Evolutionary conservation across 2,888 invertebrate species (phyloP).

Genomic region (Camponotus fellah): DNA sequence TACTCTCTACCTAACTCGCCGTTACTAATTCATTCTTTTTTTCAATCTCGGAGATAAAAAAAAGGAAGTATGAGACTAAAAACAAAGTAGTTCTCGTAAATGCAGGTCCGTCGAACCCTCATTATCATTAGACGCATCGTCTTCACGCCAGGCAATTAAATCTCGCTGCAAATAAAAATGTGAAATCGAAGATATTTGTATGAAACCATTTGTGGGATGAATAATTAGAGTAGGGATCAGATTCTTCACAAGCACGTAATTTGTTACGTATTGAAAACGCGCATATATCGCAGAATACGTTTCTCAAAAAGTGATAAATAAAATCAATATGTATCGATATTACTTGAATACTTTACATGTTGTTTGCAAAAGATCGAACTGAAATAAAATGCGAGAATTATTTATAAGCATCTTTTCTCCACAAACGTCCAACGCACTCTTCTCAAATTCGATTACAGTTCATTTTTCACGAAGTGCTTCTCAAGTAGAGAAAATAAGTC

Average conservation of each 20-base stretch:
- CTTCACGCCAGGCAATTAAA: conserved; percentile 50
- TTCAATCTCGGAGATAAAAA: conserved; percentile 20
- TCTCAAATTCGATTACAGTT: neutral
- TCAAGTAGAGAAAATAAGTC: neutral
- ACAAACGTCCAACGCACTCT: neutral
- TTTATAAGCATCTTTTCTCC: neutral
- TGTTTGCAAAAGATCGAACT: neutral
- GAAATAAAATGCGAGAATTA: neutral
- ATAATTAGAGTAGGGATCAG: conserved; percentile 37
- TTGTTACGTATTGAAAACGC: neutral
- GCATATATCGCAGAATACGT: neutral
- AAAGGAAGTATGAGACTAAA: conserved; percentile 5
- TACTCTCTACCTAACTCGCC: conserved; percentile 18
- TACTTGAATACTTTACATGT: neutral
- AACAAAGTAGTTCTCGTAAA: conserved; percentile 39
- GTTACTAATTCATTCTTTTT: conserved; percentile 47
- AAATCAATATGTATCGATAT: neutral
- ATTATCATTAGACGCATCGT: conserved; percentile 46
- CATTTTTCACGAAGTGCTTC: neutral
- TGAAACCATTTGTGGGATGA: conserved; percentile 16
- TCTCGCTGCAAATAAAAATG: conserved; percentile 35
- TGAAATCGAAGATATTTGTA: conserved; percentile 32
- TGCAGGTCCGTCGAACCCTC: conserved; percentile 25
- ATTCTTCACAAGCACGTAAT: conserved; percentile 8
- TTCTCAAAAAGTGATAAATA: conserved; percentile 1